Conservation (phyloP, 2,113 vertebrate species). For the Acanthisitta chloris region DNA sequence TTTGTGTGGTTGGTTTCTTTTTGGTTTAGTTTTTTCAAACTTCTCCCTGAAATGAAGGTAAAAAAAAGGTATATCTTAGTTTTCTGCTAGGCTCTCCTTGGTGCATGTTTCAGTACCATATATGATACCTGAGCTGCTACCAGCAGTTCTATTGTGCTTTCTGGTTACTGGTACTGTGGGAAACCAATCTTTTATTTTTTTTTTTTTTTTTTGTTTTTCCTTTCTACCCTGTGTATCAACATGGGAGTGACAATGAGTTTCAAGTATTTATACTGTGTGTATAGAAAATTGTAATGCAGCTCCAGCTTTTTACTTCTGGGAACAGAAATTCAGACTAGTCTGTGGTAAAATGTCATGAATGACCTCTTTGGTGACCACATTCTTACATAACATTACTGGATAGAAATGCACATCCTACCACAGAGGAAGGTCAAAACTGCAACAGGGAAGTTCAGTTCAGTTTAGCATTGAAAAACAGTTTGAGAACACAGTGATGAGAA, state of each 20-base stretch:
- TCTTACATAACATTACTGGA: not conserved
- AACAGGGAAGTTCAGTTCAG: not conserved
- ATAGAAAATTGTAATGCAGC: not conserved
- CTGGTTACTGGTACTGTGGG: not conserved
- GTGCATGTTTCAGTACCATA: not conserved
- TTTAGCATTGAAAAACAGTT: not conserved
- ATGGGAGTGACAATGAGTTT: not conserved
- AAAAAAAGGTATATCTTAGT: not conserved
- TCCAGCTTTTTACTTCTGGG: not conserved
- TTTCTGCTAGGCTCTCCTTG: not conserved
- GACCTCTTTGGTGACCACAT: not conserved
- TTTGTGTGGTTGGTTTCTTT: not conserved
- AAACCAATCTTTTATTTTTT: not conserved
- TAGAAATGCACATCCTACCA: not conserved
- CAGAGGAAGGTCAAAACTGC: not conserved
- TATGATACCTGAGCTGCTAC: not conserved
- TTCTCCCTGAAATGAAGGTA: not conserved
- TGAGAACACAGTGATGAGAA: not conserved
- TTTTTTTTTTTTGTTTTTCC: not conserved
- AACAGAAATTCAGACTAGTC: not conserved
- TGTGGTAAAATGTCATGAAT: not conserved
- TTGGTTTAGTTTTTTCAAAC: not conserved
- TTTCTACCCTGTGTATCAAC: not conserved
- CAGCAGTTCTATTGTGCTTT: not conserved
- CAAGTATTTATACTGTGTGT: not conserved